Percentiles rank a stretch among this genome's conserved stretches.
phyloP scores from a whole-genome alignment of 2,797 vertebrate species.

The Coilia nasus region DNA sequence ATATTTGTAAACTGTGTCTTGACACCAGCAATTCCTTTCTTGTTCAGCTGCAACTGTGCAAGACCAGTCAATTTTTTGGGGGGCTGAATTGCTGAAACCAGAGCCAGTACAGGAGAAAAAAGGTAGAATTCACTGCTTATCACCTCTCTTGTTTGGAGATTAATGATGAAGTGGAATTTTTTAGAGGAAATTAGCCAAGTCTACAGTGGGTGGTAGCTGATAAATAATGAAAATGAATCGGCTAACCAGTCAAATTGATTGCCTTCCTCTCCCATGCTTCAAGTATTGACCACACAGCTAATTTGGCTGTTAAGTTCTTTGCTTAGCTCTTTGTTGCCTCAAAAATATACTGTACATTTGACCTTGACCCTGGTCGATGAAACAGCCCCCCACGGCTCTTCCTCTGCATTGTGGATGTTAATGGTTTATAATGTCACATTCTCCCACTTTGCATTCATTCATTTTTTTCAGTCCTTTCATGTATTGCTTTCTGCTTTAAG shows the following conservation, averaged over 20 bases:
- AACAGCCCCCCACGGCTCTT: constrained; percentile 51
- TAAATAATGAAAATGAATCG: constrained; percentile 73
- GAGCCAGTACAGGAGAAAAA: constrained; percentile 38
- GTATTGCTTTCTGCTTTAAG: not conserved
- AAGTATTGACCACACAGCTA: constrained; percentile 66
- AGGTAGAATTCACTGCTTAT: constrained; percentile 51
- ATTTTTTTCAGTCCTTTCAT: not conserved
- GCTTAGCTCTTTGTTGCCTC: constrained; percentile 32
- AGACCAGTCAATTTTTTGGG: constrained; percentile 98
- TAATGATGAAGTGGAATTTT: constrained; percentile 76
- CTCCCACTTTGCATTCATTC: not conserved
- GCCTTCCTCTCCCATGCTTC: constrained; percentile 51
- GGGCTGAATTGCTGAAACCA: constrained; percentile 38
- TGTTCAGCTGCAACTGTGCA: constrained; percentile 99
- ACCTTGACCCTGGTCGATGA: constrained; percentile 18
- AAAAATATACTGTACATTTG: constrained; percentile 18
- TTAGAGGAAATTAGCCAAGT: constrained; percentile 69
- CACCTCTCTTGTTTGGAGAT: constrained; percentile 57
- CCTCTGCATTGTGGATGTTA: constrained; percentile 10
- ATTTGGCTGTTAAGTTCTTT: constrained; percentile 69
- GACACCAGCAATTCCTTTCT: constrained; percentile 99
- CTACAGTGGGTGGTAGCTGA: constrained; percentile 62
- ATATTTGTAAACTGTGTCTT: constrained; percentile 99
- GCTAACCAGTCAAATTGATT: constrained; percentile 71
- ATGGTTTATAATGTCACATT: constrained; percentile 24